Evolutionary conservation across 1,140 invertebrate genomes (phyloP).

Genomic region (Penaeus vannamei): DNA sequence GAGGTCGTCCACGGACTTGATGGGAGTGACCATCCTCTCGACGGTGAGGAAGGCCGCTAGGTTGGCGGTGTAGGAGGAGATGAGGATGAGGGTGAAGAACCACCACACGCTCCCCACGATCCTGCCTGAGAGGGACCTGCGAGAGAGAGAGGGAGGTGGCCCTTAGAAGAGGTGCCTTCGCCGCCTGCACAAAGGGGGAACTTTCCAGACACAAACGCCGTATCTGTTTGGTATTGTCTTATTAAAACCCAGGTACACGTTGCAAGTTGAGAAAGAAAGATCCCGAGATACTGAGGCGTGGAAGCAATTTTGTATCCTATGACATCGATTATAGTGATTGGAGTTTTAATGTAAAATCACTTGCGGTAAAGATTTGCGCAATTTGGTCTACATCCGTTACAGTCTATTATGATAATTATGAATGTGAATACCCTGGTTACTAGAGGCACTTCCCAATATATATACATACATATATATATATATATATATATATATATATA

Average conservation of each 20-base stretch:
- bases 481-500: too few species aligned
- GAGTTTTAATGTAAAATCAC: not conserved
- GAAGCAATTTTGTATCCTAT: not conserved
- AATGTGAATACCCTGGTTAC: too few species aligned
- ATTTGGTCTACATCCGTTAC: too few species aligned
- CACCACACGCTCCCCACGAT: constrained; percentile 98
- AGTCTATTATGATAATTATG: too few species aligned
- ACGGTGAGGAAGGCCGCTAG: constrained; percentile 96
- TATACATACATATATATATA: too few species aligned
- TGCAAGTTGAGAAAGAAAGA: not conserved
- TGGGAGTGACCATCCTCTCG: constrained; percentile 93
- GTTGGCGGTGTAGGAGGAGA: constrained; percentile 98
- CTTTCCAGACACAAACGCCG: too few species aligned
- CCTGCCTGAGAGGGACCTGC: constrained; percentile 90
- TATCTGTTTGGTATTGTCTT: too few species aligned
- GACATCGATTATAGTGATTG: not conserved
- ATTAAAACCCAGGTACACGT: too few species aligned
- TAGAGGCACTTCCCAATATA: too few species aligned
- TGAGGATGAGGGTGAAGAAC: constrained; percentile 99
- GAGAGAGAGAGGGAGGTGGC: constrained; percentile 53
- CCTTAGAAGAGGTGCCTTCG: not conserved
- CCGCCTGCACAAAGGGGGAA: too few species aligned
- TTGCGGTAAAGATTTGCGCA: too few species aligned
- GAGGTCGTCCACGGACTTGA: constrained; percentile 94
- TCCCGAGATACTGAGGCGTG: not conserved